These are phyloP conservation scores for Priocnemis perturbator DNA, from an alignment of 2,888 invertebrate genomes.

Conservation along the genomic window DNA sequence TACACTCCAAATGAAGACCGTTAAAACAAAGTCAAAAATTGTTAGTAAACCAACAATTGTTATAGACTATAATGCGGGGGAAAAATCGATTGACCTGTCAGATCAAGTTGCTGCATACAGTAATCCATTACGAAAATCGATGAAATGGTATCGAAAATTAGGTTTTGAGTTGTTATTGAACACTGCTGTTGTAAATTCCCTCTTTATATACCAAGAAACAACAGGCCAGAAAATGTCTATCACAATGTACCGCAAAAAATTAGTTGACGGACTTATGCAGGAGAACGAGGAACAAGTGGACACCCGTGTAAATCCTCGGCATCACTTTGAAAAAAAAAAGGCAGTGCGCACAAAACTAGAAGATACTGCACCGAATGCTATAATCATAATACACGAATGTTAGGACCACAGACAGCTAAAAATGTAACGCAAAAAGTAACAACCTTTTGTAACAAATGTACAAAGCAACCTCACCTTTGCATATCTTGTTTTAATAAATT, in stretches of 20 bases:
- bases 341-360: conserved; percentile 28
- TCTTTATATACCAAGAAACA: conserved; percentile 24
- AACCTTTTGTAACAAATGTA: conserved; percentile 24
- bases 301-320: conserved; percentile 16
- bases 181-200: conserved; percentile 28
- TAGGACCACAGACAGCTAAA: conserved; percentile 29
- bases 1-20: conserved; percentile 15
- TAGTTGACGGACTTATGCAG: conserved; percentile 18
- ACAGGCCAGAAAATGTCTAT: conserved; percentile 28
- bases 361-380: conserved; percentile 31
- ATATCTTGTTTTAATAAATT: conserved; percentile 28
- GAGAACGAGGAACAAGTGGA: conserved; percentile 18
- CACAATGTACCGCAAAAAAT: conserved; percentile 22
- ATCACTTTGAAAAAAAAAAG: conserved; percentile 26
- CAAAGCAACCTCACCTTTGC: conserved; percentile 21
- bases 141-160: conserved; percentile 31
- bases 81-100: conserved; percentile 24
- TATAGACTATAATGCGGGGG: conserved; percentile 21
- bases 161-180: conserved; percentile 28
- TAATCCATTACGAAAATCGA: conserved; percentile 20
- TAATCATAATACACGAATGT: conserved; percentile 29
- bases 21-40: conserved; percentile 18
- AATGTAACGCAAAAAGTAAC: conserved; percentile 29
- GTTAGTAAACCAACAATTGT: conserved; percentile 24
- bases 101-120: conserved; percentile 26